phyloP scores from a whole-genome alignment of 30 jellyfish, hydroid and myxozoan species.

The Chironex yamaguchii region DNA sequence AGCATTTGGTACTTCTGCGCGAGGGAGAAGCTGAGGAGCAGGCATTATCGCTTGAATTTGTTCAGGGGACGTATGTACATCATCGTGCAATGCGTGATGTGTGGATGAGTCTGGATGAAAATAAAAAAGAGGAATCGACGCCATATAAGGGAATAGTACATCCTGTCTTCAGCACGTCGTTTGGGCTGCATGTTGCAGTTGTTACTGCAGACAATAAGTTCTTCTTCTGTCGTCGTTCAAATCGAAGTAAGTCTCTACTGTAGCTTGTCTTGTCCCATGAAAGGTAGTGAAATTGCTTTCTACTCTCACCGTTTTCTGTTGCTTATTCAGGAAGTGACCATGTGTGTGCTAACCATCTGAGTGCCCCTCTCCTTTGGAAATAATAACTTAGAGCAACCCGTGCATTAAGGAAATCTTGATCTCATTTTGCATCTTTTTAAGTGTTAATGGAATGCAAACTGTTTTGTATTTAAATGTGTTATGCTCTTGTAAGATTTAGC shows the following conservation, averaged over 20 bases:
- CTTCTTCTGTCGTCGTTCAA: conserved; percentile 81
- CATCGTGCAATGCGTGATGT: conserved; percentile 86
- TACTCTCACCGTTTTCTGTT: too few species aligned
- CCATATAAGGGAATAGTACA: conserved; percentile 75
- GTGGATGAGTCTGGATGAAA: conserved; percentile 74
- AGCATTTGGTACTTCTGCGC: conserved; percentile 67
- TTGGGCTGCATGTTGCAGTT: conserved; percentile 91
- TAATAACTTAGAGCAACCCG: too few species aligned
- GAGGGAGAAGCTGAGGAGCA: conserved; percentile 82
- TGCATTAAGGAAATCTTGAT: too few species aligned
- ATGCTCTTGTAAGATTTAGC: too few species aligned
- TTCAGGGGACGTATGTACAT: conserved; percentile 87
- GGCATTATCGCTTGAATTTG: conserved; percentile 57
- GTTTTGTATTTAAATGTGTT: too few species aligned
- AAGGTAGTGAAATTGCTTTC: too few species aligned
- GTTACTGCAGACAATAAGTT: conserved; percentile 76
- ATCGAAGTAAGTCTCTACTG: conserved; percentile 78
- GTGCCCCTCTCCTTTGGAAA: too few species aligned
- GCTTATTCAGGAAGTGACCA: too few species aligned
- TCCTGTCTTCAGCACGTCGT: conserved; percentile 80
- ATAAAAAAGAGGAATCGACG: conserved; percentile 58
- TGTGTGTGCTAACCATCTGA: too few species aligned
- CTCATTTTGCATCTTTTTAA: too few species aligned
- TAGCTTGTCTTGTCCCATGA: too few species aligned
- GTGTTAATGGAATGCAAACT: too few species aligned